Base-by-base conservation (phyloP, 2,888 invertebrate species). In the Epinotia bilunana region DNA sequence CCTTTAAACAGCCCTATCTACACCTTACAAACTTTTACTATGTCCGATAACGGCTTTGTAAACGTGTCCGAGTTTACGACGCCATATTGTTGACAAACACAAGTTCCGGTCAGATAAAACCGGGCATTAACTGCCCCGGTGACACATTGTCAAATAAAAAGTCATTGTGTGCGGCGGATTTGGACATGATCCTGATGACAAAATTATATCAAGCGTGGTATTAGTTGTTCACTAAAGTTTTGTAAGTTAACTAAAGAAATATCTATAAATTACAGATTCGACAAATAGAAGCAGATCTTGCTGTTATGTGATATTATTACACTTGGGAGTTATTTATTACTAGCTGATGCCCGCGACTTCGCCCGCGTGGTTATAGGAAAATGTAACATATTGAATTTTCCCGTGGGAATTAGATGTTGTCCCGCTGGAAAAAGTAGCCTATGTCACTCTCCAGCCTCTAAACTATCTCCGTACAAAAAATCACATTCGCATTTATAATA, bases 41-140 rank as follows among this genome's bases (percentile, higher is more conserved):
- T 78, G 78, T 78, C 84, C 83, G 86, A 86, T 87, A 90, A 87
- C 82, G 83, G 80, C 83, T 86, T 80, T 85, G 88, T 88, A 87
- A 87, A 86, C 84, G 85, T 79, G 81, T 80, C 83, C 83, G 81
- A 83, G 83, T 83, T 87, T 87, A 90, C 86, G 86, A 83, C 76
- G 80, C 79, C 79, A 79, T 87, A 84, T 85, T 83, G 84, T 83
- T 83, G 84, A 84, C 84, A 86, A 83, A 83, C 84, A 80, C 81
- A 82, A 84, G 83, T 87, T 86, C 84, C 85, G 86, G 82, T 80
- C 82, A 79, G 83, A 85, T 82, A 84, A 39, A 83, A 80, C 79
- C 79, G 76, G 77, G 76, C 78, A 75, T 77, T 78, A 79, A 77
- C 78, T 77, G 74, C 75, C 68, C 71, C 77, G 68, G 63, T 70